Evolutionary conservation across 2,888 invertebrate species (phyloP).

Genomic region (Folsomia candida): DNA sequence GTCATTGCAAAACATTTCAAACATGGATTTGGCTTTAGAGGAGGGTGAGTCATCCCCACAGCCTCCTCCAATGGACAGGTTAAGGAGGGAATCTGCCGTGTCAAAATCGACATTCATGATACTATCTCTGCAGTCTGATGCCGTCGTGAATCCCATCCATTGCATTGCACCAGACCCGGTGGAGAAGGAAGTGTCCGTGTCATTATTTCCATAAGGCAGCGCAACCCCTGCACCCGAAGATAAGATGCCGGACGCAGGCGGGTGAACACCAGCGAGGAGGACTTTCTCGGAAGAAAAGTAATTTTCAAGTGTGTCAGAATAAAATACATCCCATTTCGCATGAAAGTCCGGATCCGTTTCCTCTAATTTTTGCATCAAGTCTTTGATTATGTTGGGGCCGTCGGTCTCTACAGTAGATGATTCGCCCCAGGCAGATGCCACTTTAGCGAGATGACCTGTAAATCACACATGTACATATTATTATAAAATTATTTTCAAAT

Average conservation of each 20-base stretch:
- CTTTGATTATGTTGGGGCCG: conserved; percentile 28
- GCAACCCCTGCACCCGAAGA: conserved; percentile 13
- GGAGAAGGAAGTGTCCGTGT: not conserved
- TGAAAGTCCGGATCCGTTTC: not conserved
- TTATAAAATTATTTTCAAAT: not conserved
- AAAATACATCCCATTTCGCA: conserved; percentile 21
- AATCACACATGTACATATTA: conserved; percentile 27
- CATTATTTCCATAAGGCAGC: not conserved
- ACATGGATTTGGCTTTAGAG: conserved; percentile 37
- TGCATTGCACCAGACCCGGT: too few relatives aligned
- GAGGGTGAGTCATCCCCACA: conserved; percentile 37
- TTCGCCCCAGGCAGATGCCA: conserved; percentile 27
- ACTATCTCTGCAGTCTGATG: not conserved
- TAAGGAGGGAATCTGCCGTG: not conserved
- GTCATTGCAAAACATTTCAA: conserved; percentile 39
- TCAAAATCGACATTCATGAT: not conserved
- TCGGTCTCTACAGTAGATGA: conserved; percentile 8
- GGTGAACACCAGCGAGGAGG: conserved; percentile 33
- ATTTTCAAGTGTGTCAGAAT: conserved; percentile 17
- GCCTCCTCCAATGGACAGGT: not conserved
- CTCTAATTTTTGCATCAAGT: conserved; percentile 12
- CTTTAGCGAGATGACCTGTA: conserved; percentile 39
- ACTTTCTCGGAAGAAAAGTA: conserved; percentile 18
- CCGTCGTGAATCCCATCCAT: not conserved
- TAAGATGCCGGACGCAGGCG: conserved; percentile 26